These are phyloP conservation scores for Drosophila ficusphila DNA, from an alignment of 1,140 invertebrate species.

Conservation along the genomic window DNA sequence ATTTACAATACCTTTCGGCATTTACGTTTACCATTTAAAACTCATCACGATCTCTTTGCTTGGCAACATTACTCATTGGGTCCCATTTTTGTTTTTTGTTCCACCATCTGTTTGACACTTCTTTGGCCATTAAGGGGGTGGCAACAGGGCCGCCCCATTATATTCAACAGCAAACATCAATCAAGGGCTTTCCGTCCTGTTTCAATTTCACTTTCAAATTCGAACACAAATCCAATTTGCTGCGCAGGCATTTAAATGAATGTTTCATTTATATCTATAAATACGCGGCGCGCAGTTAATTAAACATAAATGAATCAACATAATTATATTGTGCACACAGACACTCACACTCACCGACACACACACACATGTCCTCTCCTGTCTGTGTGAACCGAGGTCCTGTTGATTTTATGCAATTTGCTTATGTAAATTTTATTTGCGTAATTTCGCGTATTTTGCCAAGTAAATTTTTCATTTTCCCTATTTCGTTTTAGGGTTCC, in stretches of 20 bases:
- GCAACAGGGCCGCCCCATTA: background rate
- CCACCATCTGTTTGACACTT: background rate
- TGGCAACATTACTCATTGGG: conserved; percentile 25
- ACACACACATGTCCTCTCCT: background rate
- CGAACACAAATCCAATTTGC: conserved; percentile 17
- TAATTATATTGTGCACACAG: conserved; percentile 51
- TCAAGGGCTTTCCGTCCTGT: conserved; percentile 10
- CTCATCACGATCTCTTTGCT: background rate
- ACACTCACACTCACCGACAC: background rate
- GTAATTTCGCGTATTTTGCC: conserved; percentile 47
- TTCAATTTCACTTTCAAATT: conserved; percentile 17
- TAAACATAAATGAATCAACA: conserved; percentile 56
- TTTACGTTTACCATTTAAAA: background rate
- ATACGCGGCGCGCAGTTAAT: conserved; percentile 42
- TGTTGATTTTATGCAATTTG: conserved; percentile 55
- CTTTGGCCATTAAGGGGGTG: conserved; percentile 30
- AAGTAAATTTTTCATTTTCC: conserved; percentile 24
- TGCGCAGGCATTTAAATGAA: conserved; percentile 3
- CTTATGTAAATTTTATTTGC: conserved; percentile 54
- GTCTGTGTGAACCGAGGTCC: conserved; percentile 3
- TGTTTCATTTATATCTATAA: conserved; percentile 44
- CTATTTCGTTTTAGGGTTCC: background rate
- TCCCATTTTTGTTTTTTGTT: conserved; percentile 1
- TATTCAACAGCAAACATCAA: conserved; percentile 17
- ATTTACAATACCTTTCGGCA: too few relatives aligned